Evolutionary conservation across 2,113 vertebrate genomes (phyloP).

Genomic region (Sceloporus tristichus): DNA sequence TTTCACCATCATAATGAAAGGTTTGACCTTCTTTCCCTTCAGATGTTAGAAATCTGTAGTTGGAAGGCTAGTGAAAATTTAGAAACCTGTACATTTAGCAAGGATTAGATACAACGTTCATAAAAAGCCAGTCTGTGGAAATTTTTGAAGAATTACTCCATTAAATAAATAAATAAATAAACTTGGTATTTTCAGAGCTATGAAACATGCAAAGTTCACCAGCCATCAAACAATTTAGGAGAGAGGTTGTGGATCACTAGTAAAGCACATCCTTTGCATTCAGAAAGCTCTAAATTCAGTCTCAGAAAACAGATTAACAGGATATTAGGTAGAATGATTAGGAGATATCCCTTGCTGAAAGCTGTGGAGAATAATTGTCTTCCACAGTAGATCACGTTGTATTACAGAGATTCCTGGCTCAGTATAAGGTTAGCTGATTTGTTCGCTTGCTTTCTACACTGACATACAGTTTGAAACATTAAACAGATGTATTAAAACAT

Average conservation of each 20-base stretch:
- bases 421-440: too few species aligned
- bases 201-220: not conserved
- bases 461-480: too few species aligned
- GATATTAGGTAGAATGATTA: not conserved
- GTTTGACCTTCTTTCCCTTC: conserved; percentile 83
- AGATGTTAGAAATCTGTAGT: conserved; percentile 76
- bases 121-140: not conserved
- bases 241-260: not conserved
- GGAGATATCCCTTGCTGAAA: not conserved
- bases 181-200: not conserved
- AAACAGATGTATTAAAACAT: too few species aligned
- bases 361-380: not conserved
- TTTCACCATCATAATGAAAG: conserved; percentile 80
- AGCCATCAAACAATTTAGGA: not conserved
- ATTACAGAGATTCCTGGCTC: not conserved
- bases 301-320: not conserved
- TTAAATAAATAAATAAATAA: not conserved
- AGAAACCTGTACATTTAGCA: conserved; percentile 51
- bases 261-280: not conserved
- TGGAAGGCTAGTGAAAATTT: conserved; percentile 58
- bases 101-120: conserved; percentile 40
- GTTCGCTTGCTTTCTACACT: too few species aligned
- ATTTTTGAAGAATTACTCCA: not conserved
- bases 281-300: not conserved
- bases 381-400: not conserved